phyloP scores from a whole-genome alignment of 2,113 vertebrate species.

The Neodontobutis hainanensis region DNA sequence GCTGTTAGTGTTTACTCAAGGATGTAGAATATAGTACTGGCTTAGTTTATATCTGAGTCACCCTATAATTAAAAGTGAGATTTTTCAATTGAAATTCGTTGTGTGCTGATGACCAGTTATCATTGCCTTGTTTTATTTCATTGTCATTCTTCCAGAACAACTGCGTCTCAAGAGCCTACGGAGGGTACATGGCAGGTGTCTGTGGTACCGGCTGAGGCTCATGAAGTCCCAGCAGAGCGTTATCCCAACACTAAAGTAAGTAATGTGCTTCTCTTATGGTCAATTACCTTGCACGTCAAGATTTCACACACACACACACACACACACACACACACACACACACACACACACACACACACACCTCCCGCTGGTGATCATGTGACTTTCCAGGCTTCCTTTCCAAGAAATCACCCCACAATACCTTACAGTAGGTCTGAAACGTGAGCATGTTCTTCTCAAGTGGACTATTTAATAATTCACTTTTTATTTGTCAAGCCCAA shows the following conservation, averaged over 20 bases:
- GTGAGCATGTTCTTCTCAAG: not conserved
- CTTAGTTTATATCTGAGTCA: too few species aligned
- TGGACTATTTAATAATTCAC: constrained; percentile 1
- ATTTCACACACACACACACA: not conserved
- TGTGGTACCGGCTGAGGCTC: constrained; percentile 94
- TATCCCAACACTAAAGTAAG: constrained; percentile 95
- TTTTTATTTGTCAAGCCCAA: not conserved
- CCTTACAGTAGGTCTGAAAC: not conserved
- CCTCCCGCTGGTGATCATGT: not conserved
- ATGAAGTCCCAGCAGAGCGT: constrained; percentile 96
- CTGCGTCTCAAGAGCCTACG: constrained; percentile 94
- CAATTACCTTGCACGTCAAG: not conserved
- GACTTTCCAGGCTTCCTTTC: not conserved
- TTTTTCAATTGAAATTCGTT: not conserved
- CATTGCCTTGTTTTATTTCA: not conserved
- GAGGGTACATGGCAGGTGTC: constrained; percentile 93
- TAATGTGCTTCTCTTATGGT: constrained; percentile 39
- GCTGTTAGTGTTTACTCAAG: not conserved
- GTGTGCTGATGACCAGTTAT: not conserved
- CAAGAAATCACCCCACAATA: not conserved
- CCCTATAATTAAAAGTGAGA: too few species aligned
- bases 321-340: too few species aligned
- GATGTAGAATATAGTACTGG: not conserved
- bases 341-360: too few species aligned
- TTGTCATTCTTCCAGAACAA: constrained; percentile 82